A percentile compares a stretch with the other conserved stretches of the same genome.
Conservation (phyloP, 2,113 vertebrate genomes). For the Benitochromis conjunctus region DNA sequence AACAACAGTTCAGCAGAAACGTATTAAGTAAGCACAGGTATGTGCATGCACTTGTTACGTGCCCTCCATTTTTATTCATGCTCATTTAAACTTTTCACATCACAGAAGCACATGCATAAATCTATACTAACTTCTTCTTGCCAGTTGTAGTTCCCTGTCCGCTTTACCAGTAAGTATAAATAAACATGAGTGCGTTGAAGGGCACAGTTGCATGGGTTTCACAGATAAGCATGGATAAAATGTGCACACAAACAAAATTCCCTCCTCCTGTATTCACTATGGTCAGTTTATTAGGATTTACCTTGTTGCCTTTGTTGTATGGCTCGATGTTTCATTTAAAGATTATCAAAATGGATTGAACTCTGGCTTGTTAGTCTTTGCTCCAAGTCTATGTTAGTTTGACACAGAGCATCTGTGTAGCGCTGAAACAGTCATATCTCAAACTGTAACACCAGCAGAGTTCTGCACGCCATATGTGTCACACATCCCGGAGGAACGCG, state of each 20-base stretch:
- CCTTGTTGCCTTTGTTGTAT: background rate
- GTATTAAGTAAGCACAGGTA: background rate
- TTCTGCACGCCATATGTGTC: slow-evolving; percentile 1
- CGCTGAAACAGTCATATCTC: background rate
- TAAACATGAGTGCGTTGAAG: background rate
- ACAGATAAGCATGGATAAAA: background rate
- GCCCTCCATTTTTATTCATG: background rate
- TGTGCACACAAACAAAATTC: background rate
- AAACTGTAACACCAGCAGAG: background rate
- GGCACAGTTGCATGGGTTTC: background rate
- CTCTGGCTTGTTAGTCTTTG: background rate
- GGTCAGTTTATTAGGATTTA: background rate
- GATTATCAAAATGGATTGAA: background rate
- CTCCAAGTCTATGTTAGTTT: background rate
- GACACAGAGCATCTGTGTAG: slow-evolving; percentile 2
- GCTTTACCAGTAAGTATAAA: background rate
- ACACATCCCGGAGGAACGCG: background rate
- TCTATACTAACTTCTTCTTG: background rate
- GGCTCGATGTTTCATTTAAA: background rate
- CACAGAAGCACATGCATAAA: background rate
- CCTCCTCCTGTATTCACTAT: background rate
- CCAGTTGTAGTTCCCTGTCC: background rate
- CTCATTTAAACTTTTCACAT: slow-evolving; percentile 7
- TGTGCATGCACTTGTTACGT: background rate
- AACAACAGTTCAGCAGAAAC: background rate